Percentiles rank a stretch among this genome's conserved stretches.
Conservation (phyloP, 2,888 invertebrate species). For the Tetrapedia diversipes region DNA sequence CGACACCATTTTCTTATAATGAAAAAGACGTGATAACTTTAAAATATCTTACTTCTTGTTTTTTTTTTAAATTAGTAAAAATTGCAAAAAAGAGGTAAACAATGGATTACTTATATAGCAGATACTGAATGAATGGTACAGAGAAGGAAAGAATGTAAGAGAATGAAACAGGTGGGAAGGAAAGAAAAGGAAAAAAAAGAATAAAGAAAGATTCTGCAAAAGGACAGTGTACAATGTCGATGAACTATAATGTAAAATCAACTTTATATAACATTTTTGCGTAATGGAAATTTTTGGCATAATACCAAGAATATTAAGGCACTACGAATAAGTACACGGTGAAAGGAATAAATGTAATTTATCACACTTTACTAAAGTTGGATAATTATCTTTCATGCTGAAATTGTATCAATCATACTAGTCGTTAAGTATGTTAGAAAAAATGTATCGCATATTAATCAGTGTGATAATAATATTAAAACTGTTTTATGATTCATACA, state of each 20-base stretch:
- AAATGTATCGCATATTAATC: too few relatives aligned
- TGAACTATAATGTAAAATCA: conserved; percentile 35
- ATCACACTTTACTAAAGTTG: background rate
- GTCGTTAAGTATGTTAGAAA: too few relatives aligned
- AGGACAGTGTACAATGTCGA: conserved; percentile 1
- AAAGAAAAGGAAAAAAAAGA: background rate
- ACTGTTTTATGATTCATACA: too few relatives aligned
- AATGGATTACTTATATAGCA: background rate
- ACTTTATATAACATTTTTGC: conserved; percentile 35
- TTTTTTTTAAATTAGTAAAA: background rate
- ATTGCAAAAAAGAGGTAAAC: background rate
- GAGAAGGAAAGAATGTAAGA: too few relatives aligned
- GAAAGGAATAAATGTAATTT: conserved; percentile 20
- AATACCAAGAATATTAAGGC: conserved; percentile 7
- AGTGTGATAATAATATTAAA: background rate
- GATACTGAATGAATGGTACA: background rate
- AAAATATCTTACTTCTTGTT: too few relatives aligned
- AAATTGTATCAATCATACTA: background rate
- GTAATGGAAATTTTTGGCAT: conserved; percentile 31
- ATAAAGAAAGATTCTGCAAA: background rate
- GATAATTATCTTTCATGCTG: background rate
- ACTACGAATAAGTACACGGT: background rate
- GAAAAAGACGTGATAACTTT: background rate
- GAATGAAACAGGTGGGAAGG: too few relatives aligned
- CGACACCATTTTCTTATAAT: conserved; percentile 13